Percentiles rank a stretch among this genome's conserved stretches.
phyloP scores from a whole-genome alignment of 2,888 invertebrate genomes.

The Pediacus dermestoides region DNA sequence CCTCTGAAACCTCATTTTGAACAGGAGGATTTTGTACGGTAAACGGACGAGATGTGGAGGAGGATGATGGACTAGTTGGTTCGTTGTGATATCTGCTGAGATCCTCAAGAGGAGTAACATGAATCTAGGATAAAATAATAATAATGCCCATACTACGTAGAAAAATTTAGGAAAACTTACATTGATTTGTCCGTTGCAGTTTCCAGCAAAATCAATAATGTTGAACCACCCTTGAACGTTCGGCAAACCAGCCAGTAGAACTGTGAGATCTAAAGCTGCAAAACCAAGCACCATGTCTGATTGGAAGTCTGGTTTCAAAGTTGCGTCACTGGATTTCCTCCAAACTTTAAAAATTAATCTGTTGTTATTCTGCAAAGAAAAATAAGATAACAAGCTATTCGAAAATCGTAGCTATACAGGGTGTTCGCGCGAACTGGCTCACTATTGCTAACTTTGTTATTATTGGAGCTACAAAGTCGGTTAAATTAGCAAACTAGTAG shows the following conservation, averaged over 20 bases:
- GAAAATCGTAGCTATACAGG: too few relatives aligned
- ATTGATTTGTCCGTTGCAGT: conserved; percentile 61
- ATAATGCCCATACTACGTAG: too few relatives aligned
- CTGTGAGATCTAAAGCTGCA: conserved; percentile 57
- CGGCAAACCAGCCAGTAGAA: conserved; percentile 52
- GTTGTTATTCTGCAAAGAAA: conserved; percentile 53
- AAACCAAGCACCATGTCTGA: conserved; percentile 60
- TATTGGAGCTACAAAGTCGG: too few relatives aligned
- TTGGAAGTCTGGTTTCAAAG: conserved; percentile 52
- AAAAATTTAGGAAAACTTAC: conserved; percentile 46
- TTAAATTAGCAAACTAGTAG: too few relatives aligned
- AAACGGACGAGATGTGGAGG: conserved; percentile 1
- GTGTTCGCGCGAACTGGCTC: too few relatives aligned
- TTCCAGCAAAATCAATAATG: conserved; percentile 58
- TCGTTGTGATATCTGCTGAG: conserved; percentile 24
- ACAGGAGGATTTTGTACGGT: not conserved
- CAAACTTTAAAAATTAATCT: conserved; percentile 60
- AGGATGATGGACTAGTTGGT: conserved; percentile 2
- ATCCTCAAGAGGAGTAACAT: conserved; percentile 55
- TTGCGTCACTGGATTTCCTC: conserved; percentile 53
- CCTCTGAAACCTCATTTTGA: conserved; percentile 19
- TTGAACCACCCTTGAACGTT: conserved; percentile 62
- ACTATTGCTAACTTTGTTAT: too few relatives aligned
- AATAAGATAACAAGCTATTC: conserved; percentile 10
- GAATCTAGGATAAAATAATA: conserved; percentile 44